phyloP scores from a whole-genome alignment of 37 sponge, comb jelly and placozoan species.

The Diacarnus erythraeanus region DNA sequence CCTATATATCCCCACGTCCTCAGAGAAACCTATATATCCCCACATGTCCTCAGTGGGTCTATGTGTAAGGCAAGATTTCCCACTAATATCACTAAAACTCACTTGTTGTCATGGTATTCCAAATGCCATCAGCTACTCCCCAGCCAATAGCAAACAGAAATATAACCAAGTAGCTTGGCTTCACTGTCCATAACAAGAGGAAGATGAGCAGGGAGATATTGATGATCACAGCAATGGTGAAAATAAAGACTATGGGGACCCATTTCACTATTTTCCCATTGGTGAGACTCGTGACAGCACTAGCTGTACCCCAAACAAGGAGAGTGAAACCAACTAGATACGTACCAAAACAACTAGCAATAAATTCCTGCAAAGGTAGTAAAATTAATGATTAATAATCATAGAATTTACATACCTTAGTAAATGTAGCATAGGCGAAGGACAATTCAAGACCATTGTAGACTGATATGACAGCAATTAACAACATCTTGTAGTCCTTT shows the following conservation, averaged over 20 bases:
- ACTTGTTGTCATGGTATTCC: constrained; percentile 61
- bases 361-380: constrained; percentile 18
- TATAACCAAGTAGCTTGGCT: constrained; percentile 31
- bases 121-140: constrained; percentile 52
- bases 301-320: constrained; percentile 36
- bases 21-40: no score
- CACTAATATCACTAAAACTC: constrained; percentile 22
- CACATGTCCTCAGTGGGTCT: no score
- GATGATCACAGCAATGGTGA: constrained; percentile 15
- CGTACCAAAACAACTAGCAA: constrained; percentile 62
- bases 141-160: constrained; percentile 49
- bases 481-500: constrained; percentile 17
- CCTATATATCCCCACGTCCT: no score
- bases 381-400: neutral
- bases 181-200: constrained; percentile 49
- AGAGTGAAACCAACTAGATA: constrained; percentile 45
- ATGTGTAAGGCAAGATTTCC: no score
- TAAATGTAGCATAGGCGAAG: constrained; percentile 38
- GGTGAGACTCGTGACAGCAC: constrained; percentile 21
- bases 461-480: constrained; percentile 23
- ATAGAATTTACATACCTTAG: constrained; percentile 21
- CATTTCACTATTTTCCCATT: constrained; percentile 22
- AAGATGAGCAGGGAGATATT: constrained; percentile 31
- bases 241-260: constrained; percentile 39
- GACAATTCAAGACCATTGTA: constrained; percentile 32